Evolutionary conservation across 2,888 invertebrate genomes (phyloP), one percentile per base, ranked within the genome.

Genomic region (Magallana nippona): DNA sequence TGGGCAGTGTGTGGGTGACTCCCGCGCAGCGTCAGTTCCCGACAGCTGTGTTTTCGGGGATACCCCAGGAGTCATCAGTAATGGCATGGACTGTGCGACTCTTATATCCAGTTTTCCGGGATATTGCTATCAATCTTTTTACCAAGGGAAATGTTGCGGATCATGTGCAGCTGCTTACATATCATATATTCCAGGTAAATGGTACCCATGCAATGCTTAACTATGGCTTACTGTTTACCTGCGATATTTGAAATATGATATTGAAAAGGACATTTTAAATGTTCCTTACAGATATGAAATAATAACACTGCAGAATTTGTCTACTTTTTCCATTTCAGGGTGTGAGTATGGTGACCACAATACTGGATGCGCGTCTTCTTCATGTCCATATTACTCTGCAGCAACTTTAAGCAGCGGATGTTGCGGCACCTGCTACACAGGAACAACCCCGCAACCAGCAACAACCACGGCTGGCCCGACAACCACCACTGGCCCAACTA

Each of bases 71-170:
- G 19, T 58, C 10, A 79, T 27, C 60, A 19, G 55, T 77, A 81
- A 58, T 58, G 57, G 44, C 77, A 55, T 81, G 81, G 77, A 60
- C 5, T 84, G 84, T 22, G 11, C 81, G 8, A 81, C 62, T 10
- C 44, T 78, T 10, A 81, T 81, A 17, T 27, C 79, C 15, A 13
- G 32, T 22, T 13, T 27, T 2, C 17, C 81, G 17, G 17, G 56
- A 27, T 78, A 81, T 60, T 84, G 84, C 17, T 81, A 84, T 55
- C 84, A 84, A 22, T 32, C 81, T 10, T 78, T 10, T 60, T 57
- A 71, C 78, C 62, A 19, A 11, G 78, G 62, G 15, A 81, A 58
- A 58, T 84, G 84, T 17, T 84, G 84, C 15, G 60, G 27, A 55
- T 78, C 84, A 15, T 84, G 84, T 77, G 44, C 55, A 57, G 27